Evolutionary conservation across 2,113 vertebrate species (phyloP).

Genomic region (Phodopus roborovskii): DNA sequence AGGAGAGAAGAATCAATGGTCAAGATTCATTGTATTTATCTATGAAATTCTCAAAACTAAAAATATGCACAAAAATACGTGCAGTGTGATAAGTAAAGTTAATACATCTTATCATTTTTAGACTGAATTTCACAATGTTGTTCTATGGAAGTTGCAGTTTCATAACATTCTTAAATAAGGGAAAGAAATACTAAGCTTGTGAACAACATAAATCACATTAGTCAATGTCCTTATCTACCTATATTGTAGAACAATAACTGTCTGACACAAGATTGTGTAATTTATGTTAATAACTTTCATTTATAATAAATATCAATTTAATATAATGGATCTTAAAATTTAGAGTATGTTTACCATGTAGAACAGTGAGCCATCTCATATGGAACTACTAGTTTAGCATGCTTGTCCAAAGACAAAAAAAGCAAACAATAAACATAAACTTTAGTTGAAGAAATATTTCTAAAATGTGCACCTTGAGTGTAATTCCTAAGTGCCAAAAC

Average conservation of each 20-base stretch:
- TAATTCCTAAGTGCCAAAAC: not conserved
- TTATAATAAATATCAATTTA: not conserved
- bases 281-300: not conserved
- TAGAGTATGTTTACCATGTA: not conserved
- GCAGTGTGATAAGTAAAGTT: not conserved
- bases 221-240: not conserved
- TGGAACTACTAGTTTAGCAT: not conserved
- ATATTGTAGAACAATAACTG: not conserved
- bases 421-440: not conserved
- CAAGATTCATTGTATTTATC: not conserved
- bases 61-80: not conserved
- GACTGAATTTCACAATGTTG: not conserved
- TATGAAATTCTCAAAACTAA: not conserved
- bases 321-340: constrained; percentile 6
- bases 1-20: not conserved
- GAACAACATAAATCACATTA: not conserved
- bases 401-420: not conserved
- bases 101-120: not conserved
- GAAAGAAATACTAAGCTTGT: not conserved
- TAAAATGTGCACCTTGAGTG: not conserved
- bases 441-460: not conserved
- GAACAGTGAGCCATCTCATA: not conserved
- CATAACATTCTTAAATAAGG: not conserved
- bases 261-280: too few relatives aligned
- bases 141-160: not conserved